Evolutionary conservation across 2,113 vertebrate genomes (phyloP).

Genomic region (Egretta garzetta): DNA sequence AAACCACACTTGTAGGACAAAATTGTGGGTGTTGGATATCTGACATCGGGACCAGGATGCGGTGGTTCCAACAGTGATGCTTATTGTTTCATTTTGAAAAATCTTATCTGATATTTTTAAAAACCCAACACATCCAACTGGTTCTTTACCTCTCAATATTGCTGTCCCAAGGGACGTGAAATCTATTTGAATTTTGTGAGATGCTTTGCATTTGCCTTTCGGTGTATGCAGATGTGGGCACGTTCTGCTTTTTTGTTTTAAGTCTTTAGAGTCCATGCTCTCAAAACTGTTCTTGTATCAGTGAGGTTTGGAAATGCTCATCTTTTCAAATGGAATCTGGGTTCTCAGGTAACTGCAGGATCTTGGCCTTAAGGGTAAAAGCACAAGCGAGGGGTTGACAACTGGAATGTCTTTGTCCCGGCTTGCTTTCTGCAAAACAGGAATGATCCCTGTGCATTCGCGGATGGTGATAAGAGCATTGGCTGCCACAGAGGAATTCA

Average conservation of each 20-base stretch:
- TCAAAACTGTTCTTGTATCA: not conserved
- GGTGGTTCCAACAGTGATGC: not conserved
- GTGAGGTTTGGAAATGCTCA: not conserved
- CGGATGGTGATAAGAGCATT: not conserved
- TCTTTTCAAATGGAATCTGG: not conserved
- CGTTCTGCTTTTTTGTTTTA: not conserved
- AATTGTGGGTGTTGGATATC: not conserved
- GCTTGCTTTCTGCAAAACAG: not conserved
- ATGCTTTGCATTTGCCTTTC: not conserved
- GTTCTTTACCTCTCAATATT: not conserved
- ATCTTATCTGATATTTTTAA: not conserved
- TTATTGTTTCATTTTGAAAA: not conserved
- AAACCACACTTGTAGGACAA: not conserved
- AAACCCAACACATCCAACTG: not conserved
- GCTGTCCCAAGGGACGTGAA: not conserved
- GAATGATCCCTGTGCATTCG: accelerated
- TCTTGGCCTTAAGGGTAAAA: not conserved
- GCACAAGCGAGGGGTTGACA: not conserved
- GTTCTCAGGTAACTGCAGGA: not conserved
- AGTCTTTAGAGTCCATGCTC: not conserved
- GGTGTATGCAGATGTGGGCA: not conserved
- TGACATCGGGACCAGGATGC: not conserved
- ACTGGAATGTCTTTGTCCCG: slow-evolving; percentile 9
- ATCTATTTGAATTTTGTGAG: not conserved
- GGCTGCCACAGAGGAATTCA: not conserved